Evolutionary conservation across 2,113 vertebrate species (phyloP), one percentile per base, ranked within the genome.

Genomic region (Seriola rivoliana): DNA sequence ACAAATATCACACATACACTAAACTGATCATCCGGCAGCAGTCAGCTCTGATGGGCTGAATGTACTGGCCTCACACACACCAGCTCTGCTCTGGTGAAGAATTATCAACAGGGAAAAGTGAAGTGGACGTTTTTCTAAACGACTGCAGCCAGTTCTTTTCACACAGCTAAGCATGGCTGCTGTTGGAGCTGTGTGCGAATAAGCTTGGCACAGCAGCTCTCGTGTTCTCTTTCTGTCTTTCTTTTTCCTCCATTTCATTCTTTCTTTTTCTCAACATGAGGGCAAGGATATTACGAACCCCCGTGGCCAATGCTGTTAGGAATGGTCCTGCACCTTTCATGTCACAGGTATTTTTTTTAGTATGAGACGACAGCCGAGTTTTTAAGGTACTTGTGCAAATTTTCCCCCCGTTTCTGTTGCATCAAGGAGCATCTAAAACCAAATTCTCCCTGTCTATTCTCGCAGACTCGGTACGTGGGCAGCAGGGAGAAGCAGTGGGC

Each of bases 401-500:
- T 74, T 77, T 55, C 46, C 34, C 29, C 71, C 32, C 68, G 46
- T 71, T 70, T 85, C 52, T 58, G 57, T 64, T 71, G 71, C 60
- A 65, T 40, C 38, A 34, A 65, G 40, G 3, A 50, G 66, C 57
- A 42, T 75, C 58, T 59, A 59, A 70, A 79, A 59, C 34, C 29
- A 44, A 60, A 58, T 78, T 78, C 74, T 80, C 62, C 34, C 79
- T 64, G n/a, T 81, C 85, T 65, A 10, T 86, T 72, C 76, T 86
- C 44, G 14, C 72, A 80, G 81, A 80, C 68, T 88, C 72, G 21
- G 75, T 83, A 88, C 87, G 68, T 75, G 88, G 90, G 88, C 82
- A 94, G 87, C 80, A 80, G 79, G 83, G 88, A 88, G 83, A 90
- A 92, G 78, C 88, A 84, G 88, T 83, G 91, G 88, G 81, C 84